phyloP scores from a whole-genome alignment of 2,888 invertebrate genomes.

The Stenodera caucasica region DNA sequence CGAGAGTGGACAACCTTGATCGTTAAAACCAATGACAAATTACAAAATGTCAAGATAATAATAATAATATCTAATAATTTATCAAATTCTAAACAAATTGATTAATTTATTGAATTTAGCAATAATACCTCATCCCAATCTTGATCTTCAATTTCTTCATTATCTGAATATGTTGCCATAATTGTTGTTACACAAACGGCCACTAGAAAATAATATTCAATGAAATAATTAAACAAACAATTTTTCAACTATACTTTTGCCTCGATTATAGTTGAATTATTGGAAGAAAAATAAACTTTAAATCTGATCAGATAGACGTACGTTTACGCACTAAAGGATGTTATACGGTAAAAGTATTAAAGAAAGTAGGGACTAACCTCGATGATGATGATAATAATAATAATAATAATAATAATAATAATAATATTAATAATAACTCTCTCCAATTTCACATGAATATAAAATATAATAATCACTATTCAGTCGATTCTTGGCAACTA shows the following conservation, averaged over 20 bases:
- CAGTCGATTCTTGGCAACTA: not conserved
- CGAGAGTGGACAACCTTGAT: not conserved
- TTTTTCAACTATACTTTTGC: constrained; percentile 12
- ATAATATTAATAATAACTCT: constrained; percentile 16
- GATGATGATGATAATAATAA: constrained; percentile 11
- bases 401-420: constrained; percentile 10
- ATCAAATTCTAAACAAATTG: too few species aligned
- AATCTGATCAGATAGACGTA: constrained; percentile 19
- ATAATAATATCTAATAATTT: too few species aligned
- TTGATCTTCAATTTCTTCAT: constrained; percentile 35
- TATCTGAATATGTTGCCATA: constrained; percentile 36
- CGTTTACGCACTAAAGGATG: constrained; percentile 15
- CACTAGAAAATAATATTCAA: constrained; percentile 29
- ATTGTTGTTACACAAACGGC: constrained; percentile 31
- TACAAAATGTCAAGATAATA: not conserved
- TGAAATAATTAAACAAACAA: constrained; percentile 15
- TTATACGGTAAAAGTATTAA: constrained; percentile 27
- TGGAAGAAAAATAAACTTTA: not conserved
- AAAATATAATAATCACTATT: not conserved
- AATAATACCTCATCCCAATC: constrained; percentile 40
- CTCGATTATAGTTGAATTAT: constrained; percentile 17
- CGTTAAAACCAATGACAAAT: not conserved
- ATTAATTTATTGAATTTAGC: not conserved
- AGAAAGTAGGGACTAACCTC: constrained; percentile 30
- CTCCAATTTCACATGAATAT: constrained; percentile 12